Evolutionary conservation across 2,113 vertebrate genomes (phyloP), one percentile per base, ranked within the genome.

Genomic region (Collichthys lucidus): DNA sequence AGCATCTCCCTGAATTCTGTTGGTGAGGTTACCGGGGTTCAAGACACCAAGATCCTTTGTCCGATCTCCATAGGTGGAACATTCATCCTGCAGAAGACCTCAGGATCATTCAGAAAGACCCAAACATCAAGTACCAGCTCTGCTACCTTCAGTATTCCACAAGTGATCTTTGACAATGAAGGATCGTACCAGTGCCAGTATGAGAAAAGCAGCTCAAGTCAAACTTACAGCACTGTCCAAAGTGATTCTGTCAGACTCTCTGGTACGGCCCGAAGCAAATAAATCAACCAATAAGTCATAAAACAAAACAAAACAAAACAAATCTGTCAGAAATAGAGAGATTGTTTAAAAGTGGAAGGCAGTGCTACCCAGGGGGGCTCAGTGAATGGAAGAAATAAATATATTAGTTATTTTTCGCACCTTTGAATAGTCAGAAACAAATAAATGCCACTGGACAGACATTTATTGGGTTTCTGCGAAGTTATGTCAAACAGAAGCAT

Each of bases 41-140:
- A 82, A 64, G 31, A 20, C 1, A 16, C 24, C n/a, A 16, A 0
- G 0, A 57, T 78, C 74, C 60, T 15, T 29, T 86, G 84, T 26
- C 78, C 63, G 2, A 4, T n/a, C 44, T 72, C 66, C 11, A 3
- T 47, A 15, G 44, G 12, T n/a, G 74, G 68, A 74, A 52, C 19
- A 0, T 82, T 78, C 4, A 24, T 31, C 7, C 55, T 85, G 10
- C 1, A 2, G 11, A 47, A 17, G 17, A 73, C 5, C 3, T 42
- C 17, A 6, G 17, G 10, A 17, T 56, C 29, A 2, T 22, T 22
- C 20, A 50, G 2, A 3, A 0, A 0, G 53, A 50, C 0, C 0
- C 4, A 76, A 42, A 11, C 0, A 1, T 47, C 57, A 63, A 26
- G 26, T 26, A 26, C 26, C 26, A 26, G 2, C 35, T 35, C n/a